A percentile compares a stretch with the other conserved stretches of the same genome.
Evolutionary conservation across 2,888 invertebrate species (phyloP).

Genomic region (Spilosoma lubricipeda): DNA sequence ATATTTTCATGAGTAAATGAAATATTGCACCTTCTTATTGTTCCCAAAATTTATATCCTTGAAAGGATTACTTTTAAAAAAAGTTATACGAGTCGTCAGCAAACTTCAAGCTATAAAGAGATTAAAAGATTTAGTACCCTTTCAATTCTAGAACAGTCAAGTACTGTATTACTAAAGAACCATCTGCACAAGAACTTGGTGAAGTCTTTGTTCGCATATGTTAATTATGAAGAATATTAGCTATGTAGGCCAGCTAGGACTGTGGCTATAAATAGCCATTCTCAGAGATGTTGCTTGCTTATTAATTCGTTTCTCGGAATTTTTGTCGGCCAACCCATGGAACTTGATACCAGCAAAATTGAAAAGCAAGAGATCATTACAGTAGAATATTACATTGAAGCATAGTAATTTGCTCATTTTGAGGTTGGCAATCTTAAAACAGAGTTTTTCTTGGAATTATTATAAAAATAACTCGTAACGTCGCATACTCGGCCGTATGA

Average conservation of each 20-base stretch:
- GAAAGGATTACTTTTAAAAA: background rate
- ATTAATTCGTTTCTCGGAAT: slow-evolving; percentile 52
- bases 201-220: slow-evolving; percentile 1
- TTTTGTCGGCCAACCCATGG: slow-evolving; percentile 32
- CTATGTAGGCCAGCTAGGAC: slow-evolving; percentile 27
- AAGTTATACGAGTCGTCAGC: background rate
- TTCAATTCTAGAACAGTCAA: background rate
- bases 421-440: slow-evolving; percentile 18
- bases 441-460: background rate
- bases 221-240: slow-evolving; percentile 31
- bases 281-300: slow-evolving; percentile 50
- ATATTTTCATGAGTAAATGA: too few species aligned
- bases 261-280: slow-evolving; percentile 53
- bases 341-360: slow-evolving; percentile 7
- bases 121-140: background rate
- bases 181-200: background rate
- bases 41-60: too few species aligned
- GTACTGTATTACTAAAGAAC: background rate
- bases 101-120: background rate
- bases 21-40: too few species aligned
- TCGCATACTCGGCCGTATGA: too few species aligned
- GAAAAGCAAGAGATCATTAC: slow-evolving; percentile 29
- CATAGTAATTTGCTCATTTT: slow-evolving; percentile 34
- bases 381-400: slow-evolving; percentile 18
- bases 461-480: background rate